Evolutionary conservation across 2,888 invertebrate genomes (phyloP).

Genomic region (Gymnoscelis rufifasciata): DNA sequence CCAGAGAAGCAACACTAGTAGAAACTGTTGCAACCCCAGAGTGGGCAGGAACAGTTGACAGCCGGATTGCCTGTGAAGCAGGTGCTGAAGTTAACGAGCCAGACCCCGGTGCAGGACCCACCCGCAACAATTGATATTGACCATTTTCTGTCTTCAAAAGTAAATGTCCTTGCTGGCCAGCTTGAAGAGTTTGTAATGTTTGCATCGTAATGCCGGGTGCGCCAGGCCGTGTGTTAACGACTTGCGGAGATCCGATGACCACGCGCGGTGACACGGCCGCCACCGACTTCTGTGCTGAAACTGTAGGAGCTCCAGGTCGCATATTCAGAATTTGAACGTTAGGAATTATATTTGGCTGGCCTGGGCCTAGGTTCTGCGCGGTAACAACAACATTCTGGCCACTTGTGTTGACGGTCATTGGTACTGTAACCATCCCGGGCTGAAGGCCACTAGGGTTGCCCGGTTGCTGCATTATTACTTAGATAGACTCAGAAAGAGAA

Average conservation of each 20-base stretch:
- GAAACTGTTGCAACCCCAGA: constrained; percentile 68
- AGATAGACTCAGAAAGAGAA: constrained; percentile 3
- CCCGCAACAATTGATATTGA: constrained; percentile 94
- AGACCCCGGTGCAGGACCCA: constrained; percentile 85
- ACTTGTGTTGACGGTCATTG: constrained; percentile 81
- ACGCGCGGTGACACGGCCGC: constrained; percentile 89
- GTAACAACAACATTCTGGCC: constrained; percentile 76
- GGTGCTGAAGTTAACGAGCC: constrained; percentile 78
- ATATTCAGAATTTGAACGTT: constrained; percentile 91
- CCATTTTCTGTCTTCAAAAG: constrained; percentile 98
- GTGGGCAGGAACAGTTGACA: constrained; percentile 85
- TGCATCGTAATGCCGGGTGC: constrained; percentile 92
- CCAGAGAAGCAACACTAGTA: constrained; percentile 59
- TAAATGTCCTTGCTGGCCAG: constrained; percentile 92
- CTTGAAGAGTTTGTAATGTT: constrained; percentile 90
- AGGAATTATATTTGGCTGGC: constrained; percentile 82
- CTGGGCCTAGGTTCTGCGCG: constrained; percentile 81
- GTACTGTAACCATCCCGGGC: constrained; percentile 81
- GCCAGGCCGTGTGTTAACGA: constrained; percentile 93
- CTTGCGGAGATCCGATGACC: constrained; percentile 89
- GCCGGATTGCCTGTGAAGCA: constrained; percentile 85
- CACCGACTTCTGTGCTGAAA: constrained; percentile 87
- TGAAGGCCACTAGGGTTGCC: constrained; percentile 48
- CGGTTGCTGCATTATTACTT: constrained; percentile 15
- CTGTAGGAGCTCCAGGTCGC: constrained; percentile 87